Conservation (phyloP, 2,797 vertebrate genomes). For the Ceyx erithaca region DNA sequence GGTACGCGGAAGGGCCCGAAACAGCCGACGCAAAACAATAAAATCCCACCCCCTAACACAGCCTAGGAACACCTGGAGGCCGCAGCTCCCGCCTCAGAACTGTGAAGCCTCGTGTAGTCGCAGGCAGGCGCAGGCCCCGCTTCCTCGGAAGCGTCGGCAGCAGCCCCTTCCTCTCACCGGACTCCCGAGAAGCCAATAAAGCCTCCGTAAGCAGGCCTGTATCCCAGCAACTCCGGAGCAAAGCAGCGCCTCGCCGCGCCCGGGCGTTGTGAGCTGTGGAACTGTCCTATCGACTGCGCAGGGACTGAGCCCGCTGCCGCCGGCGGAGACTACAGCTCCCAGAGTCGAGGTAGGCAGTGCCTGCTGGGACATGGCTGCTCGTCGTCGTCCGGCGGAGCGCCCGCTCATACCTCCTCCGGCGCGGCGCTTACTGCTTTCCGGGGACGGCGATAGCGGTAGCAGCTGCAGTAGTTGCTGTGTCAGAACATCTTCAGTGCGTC, state of each 20-base stretch:
- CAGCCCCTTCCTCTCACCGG: background rate
- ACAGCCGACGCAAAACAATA: too few species aligned
- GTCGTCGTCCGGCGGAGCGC: rapidly evolving
- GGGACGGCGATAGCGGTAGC: background rate
- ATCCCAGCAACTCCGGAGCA: background rate
- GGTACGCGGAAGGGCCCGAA: too few species aligned
- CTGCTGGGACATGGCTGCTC: constrained; percentile 38
- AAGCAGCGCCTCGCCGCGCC: rapidly evolving
- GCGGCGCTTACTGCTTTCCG: background rate
- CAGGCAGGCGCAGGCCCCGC: background rate
- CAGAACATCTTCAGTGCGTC: constrained; percentile 21
- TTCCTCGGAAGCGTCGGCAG: background rate
- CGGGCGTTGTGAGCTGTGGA: background rate
- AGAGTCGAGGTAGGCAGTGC: rapidly evolving
- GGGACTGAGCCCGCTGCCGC: rapidly evolving
- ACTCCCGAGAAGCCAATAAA: rapidly evolving
- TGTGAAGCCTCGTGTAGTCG: too few species aligned
- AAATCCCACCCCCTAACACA: background rate
- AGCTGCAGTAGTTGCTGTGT: constrained; percentile 69
- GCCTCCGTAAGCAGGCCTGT: background rate
- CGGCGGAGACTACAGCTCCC: rapidly evolving
- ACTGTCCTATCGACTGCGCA: rapidly evolving
- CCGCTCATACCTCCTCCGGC: too few species aligned
- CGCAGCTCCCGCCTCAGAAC: background rate
- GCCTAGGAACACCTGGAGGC: too few species aligned